Evolutionary conservation across 2,888 invertebrate species (phyloP), one percentile per base, ranked within the genome.

Genomic region (Drosophila mimetica): DNA sequence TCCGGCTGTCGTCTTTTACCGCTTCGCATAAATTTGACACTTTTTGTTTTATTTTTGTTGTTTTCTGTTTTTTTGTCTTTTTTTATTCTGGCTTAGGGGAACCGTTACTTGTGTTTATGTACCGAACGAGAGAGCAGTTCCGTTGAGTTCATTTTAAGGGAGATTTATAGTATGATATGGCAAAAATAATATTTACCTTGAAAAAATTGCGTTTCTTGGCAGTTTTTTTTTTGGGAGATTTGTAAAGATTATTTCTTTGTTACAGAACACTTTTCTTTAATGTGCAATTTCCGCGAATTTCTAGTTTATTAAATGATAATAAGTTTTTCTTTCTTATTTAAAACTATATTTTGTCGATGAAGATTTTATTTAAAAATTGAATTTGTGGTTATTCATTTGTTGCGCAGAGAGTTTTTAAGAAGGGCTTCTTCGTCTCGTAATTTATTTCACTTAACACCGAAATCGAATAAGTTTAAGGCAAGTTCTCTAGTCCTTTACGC

Each of bases 1-100:
- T 86, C 83, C 74, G 86, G 71, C 76, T 76, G 79, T 80, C 79
- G 66, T 66, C 46, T 76, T 79, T 86, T 71, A 86, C 71, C 83
- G 74, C 76, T 82, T 82, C 74, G 76, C 70, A 71, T 70, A 61
- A 70, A 71, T 71, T 73, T 71, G 65, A 70, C 65, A 71, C 72
- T 72, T 71, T 70, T 72, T 57, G 30, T 46, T 60, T 60, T 60
- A 65, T 65, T 52, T n/a, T 39, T 41, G 36, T 47, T 60, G 14
- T 36, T 39, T 11, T 32, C 34, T 44, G 18, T 46, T 5, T 22
- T 70, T 60, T 50, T n/a, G 34, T 34, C 41, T 22, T 52, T 41
- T 32, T 42, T 25, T 51, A 32, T 48, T 65, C 36, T 54, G 44
- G 50, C 72, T 72, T 59, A 41, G 22, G 42, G 46, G 37, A 30